A percentile compares a stretch with the other conserved stretches of the same genome.
phyloP scores from a whole-genome alignment of 1,140 invertebrate genomes.

The Magallana angulata region DNA sequence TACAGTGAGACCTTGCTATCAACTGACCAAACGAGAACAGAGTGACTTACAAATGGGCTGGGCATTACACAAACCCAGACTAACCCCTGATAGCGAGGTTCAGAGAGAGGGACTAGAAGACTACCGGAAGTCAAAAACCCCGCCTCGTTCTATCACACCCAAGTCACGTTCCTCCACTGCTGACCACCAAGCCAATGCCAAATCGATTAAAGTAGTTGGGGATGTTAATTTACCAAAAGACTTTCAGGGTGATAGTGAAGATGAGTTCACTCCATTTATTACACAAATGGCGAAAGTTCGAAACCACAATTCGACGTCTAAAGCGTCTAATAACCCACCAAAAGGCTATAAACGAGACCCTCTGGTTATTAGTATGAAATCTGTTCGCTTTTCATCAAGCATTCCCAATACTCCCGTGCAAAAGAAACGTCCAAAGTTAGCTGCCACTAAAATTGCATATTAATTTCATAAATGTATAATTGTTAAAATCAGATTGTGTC shows the following conservation, averaged over 20 bases:
- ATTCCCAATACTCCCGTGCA: constrained; percentile 34
- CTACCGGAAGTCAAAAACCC: constrained; percentile 11
- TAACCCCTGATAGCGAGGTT: constrained; percentile 43
- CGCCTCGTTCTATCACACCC: constrained; percentile 37
- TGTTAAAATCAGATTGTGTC: no score
- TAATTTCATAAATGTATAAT: not conserved
- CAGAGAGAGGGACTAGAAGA: constrained; percentile 40
- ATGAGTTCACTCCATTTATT: constrained; percentile 62
- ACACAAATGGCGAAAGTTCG: constrained; percentile 64
- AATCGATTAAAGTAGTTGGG: not conserved
- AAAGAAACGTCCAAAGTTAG: constrained; percentile 39
- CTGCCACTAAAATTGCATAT: constrained; percentile 27
- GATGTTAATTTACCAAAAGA: constrained; percentile 15
- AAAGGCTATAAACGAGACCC: not conserved
- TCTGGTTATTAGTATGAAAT: constrained; percentile 30
- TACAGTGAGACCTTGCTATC: constrained; percentile 64
- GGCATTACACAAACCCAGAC: constrained; percentile 66
- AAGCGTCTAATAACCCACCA: not conserved
- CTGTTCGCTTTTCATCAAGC: constrained; percentile 41
- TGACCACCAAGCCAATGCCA: not conserved
- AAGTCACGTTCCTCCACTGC: constrained; percentile 29
- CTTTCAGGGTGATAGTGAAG: constrained; percentile 48
- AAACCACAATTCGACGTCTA: constrained; percentile 30
- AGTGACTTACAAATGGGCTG: constrained; percentile 66
- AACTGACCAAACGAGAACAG: constrained; percentile 64